Conservation (phyloP, 2,113 vertebrate species). For the Carollia perspicillata region DNA sequence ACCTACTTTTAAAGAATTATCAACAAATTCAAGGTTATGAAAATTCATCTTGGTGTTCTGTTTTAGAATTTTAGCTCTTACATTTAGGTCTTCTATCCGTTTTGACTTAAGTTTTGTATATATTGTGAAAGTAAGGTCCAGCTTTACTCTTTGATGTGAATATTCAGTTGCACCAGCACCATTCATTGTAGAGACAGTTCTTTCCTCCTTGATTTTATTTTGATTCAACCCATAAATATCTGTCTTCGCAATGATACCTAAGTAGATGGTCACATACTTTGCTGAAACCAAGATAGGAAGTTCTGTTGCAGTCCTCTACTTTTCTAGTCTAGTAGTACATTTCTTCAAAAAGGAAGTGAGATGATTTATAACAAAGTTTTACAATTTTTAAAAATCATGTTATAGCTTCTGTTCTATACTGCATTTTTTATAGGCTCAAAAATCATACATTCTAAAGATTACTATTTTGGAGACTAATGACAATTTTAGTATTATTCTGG, state of each 20-base stretch:
- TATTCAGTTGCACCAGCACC: not conserved
- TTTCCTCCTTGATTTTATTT: not conserved
- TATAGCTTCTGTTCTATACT: not conserved
- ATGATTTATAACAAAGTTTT: not conserved
- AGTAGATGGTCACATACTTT: not conserved
- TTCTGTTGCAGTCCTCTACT: not conserved
- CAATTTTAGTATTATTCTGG: not conserved
- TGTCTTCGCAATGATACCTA: not conserved
- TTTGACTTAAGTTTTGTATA: not conserved
- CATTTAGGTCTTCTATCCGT: not conserved
- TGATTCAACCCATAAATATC: not conserved
- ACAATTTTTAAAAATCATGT: not conserved
- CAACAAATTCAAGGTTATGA: not conserved
- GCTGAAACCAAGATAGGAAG: not conserved
- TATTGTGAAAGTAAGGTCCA: not conserved
- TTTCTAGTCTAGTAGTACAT: not conserved
- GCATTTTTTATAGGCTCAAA: not conserved
- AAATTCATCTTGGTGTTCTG: not conserved
- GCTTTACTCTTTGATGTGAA: not conserved
- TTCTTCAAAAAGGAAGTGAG: not conserved
- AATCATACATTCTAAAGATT: not conserved
- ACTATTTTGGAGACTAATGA: not conserved
- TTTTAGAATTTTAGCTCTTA: constrained; percentile 1
- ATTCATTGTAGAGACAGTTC: not conserved
- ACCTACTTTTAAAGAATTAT: constrained; percentile 3